Percentiles rank a stretch among this genome's conserved stretches.
phyloP scores from a whole-genome alignment of 2,113 vertebrate genomes.

The Hyaena hyaena region DNA sequence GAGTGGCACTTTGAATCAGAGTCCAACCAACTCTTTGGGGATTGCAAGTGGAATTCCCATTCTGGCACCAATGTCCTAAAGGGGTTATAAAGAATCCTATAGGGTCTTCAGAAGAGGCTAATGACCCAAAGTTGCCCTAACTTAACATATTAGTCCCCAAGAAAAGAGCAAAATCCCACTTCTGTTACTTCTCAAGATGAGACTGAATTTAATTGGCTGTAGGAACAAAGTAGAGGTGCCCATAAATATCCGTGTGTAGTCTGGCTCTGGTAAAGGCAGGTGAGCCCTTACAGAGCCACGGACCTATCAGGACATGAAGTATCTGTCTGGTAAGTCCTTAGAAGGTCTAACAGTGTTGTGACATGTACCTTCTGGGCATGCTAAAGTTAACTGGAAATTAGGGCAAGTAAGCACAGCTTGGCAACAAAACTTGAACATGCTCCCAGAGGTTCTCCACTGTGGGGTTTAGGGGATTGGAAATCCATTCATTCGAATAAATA shows the following conservation, averaged over 20 bases:
- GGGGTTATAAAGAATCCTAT: not conserved
- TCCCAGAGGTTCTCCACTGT: conserved; percentile 8
- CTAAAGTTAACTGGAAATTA: conserved; percentile 70
- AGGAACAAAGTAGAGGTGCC: not conserved
- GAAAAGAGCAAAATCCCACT: not conserved
- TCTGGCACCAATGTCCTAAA: not conserved
- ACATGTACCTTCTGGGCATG: not conserved
- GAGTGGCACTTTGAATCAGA: not conserved
- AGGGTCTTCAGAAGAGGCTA: not conserved
- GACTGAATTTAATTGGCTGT: not conserved
- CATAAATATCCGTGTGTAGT: not conserved
- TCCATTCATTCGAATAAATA: conserved; percentile 52
- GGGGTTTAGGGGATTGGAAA: not conserved
- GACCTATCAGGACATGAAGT: not conserved
- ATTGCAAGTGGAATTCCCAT: not conserved
- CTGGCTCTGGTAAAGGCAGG: not conserved
- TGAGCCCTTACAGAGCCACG: not conserved
- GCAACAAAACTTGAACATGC: not conserved
- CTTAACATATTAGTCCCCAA: not conserved
- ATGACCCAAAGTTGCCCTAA: not conserved
- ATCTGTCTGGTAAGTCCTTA: not conserved
- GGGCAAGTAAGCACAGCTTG: conserved; percentile 37
- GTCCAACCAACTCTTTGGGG: not conserved
- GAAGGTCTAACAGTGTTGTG: not conserved
- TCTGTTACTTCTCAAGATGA: not conserved